Percentiles rank a stretch among this genome's conserved stretches.
phyloP scores from a whole-genome alignment of 2,113 vertebrate genomes.

The Leucoraja erinaceus region DNA sequence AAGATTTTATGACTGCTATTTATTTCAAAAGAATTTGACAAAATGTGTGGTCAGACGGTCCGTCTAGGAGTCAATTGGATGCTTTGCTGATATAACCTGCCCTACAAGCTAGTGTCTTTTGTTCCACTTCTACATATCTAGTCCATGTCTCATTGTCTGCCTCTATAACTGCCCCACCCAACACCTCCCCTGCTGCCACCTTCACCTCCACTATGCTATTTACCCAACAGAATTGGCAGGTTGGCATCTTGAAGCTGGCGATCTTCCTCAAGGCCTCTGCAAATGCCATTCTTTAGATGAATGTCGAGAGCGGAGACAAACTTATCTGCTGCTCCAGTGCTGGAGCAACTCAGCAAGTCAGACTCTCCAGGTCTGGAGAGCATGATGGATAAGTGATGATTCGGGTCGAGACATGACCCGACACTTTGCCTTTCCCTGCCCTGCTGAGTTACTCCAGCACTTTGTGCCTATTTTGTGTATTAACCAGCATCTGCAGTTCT shows the following conservation, averaged over 20 bases:
- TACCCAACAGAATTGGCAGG: background rate
- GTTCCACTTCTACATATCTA: background rate
- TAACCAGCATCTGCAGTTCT: too few species aligned
- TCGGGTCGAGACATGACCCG: too few species aligned
- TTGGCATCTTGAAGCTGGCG: too few species aligned
- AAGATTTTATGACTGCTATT: constrained; percentile 28
- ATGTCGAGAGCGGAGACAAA: background rate
- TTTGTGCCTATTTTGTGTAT: too few species aligned
- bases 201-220: background rate
- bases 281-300: background rate
- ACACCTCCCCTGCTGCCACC: too few species aligned
- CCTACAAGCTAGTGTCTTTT: background rate
- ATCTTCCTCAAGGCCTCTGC: background rate
- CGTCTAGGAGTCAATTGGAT: background rate
- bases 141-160: background rate
- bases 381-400: too few species aligned
- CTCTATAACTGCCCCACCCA: background rate
- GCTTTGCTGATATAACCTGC: background rate
- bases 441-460: too few species aligned
- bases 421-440: too few species aligned
- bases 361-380: too few species aligned
- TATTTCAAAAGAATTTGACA: constrained; percentile 18
- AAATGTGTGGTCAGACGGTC: background rate
- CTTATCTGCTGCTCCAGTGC: background rate
- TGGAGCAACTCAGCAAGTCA: too few species aligned